Conservation (phyloP, 2,797 vertebrate genomes). For the Miichthys miiuy region DNA sequence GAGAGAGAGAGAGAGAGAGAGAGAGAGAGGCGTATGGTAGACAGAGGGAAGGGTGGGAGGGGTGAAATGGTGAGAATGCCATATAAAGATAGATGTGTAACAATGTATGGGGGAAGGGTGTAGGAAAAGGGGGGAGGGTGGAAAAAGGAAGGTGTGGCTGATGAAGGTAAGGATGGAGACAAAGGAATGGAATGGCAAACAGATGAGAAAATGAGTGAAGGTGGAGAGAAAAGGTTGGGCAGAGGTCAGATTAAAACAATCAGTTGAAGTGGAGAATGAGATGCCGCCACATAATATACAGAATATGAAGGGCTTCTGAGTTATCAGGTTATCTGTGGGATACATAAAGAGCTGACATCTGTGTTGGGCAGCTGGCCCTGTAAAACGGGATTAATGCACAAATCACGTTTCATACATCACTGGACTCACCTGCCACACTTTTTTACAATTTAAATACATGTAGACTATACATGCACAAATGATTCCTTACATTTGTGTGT, state of each 20-base stretch:
- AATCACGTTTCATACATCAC: slow-evolving; percentile 75
- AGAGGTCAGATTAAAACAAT: slow-evolving; percentile 53
- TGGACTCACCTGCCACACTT: slow-evolving; percentile 76
- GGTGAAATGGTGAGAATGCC: slow-evolving; percentile 41
- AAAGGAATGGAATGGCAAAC: slow-evolving; percentile 44
- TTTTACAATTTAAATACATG: slow-evolving; percentile 51
- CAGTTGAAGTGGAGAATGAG: slow-evolving; percentile 40
- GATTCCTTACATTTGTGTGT: slow-evolving; percentile 7
- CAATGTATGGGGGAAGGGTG: slow-evolving; percentile 54
- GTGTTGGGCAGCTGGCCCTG: slow-evolving; percentile 64
- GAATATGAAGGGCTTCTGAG: slow-evolving; percentile 9
- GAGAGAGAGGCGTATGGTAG: slow-evolving; percentile 35
- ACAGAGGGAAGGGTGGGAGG: slow-evolving; percentile 37
- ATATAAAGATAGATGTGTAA: slow-evolving; percentile 59
- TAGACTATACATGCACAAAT: slow-evolving; percentile 7
- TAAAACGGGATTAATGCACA: slow-evolving; percentile 71
- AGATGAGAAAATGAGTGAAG: slow-evolving; percentile 19
- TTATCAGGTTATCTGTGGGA: slow-evolving; percentile 54
- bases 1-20: slow-evolving; percentile 14
- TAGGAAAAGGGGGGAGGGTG: slow-evolving; percentile 4
- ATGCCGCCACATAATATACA: slow-evolving; percentile 3
- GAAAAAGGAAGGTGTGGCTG: slow-evolving; percentile 47
- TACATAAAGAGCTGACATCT: slow-evolving; percentile 68
- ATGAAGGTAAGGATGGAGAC: slow-evolving; percentile 50
- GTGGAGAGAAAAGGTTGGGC: slow-evolving; percentile 1